Conservation (phyloP, 2,797 vertebrate genomes). For the Borostomias antarcticus region DNA sequence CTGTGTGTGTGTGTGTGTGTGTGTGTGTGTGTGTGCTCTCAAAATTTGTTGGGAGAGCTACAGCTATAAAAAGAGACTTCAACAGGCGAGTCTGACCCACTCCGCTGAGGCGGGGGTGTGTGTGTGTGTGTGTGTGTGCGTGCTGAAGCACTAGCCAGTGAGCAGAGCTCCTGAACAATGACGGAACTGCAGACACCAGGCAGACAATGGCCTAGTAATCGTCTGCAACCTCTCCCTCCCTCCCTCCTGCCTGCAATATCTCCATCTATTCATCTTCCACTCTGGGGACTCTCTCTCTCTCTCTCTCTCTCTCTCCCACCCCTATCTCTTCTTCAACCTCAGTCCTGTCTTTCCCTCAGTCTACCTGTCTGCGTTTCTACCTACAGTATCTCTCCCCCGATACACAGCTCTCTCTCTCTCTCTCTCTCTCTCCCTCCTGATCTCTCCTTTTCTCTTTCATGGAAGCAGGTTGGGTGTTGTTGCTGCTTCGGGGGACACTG, state of each 20-base stretch:
- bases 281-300: background rate
- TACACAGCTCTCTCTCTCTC: background rate
- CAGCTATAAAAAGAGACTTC: slow-evolving; percentile 45
- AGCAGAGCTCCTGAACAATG: slow-evolving; percentile 58
- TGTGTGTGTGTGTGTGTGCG: slow-evolving; percentile 26
- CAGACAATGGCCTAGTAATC: slow-evolving; percentile 78
- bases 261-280: slow-evolving; percentile 18
- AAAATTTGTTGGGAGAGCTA: background rate
- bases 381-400: no score
- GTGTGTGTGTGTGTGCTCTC: slow-evolving; percentile 12
- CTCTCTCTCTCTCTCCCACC: slow-evolving; percentile 9
- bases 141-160: slow-evolving; percentile 57
- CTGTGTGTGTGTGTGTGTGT: slow-evolving; percentile 11
- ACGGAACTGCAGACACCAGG: slow-evolving; percentile 69
- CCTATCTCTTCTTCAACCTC: slow-evolving; percentile 29
- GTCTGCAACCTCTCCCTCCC: slow-evolving; percentile 48
- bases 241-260: slow-evolving; percentile 22
- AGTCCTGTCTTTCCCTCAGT: slow-evolving; percentile 13
- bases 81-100: slow-evolving; percentile 31
- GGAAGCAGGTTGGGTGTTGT: slow-evolving; percentile 57
- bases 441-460: slow-evolving; percentile 33
- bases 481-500: slow-evolving; percentile 5
- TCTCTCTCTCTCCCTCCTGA: slow-evolving; percentile 27
- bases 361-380: no score
- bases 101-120: slow-evolving; percentile 22